Base-by-base conservation (phyloP, 2,113 vertebrate species). In the Cheilinus undulatus region DNA sequence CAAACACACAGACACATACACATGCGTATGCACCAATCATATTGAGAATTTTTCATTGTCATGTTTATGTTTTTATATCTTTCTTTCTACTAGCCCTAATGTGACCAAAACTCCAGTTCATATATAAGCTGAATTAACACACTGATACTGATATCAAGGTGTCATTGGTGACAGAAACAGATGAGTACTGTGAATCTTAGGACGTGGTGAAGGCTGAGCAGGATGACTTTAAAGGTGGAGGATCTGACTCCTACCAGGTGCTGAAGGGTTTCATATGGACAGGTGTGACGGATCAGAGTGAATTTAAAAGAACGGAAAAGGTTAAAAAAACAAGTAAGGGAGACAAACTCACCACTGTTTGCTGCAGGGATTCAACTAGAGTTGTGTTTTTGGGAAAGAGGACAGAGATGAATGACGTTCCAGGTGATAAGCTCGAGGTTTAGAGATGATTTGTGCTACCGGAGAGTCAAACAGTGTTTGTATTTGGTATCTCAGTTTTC, bases 61-160 rank as follows among this genome's bases (percentile, higher is more conserved):
- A 49, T 70, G 32, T 66, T 78, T 48, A 68, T 0, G 48, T 51
- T 48, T 71, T 4, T 43, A 9, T 49, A 40, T 43, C 6, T 65
- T 69, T 62, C 20, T 53, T 28, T 51, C 19, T 48, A 46, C 27
- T 19, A 80, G 26, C 61, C 73, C 28, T 27, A 64, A 74, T 61
- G 60, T 43, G 64, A 88, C 59, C 86, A 84, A 86, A 82, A 7
- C 8, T 2, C 20, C 17, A 26, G 0, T 32, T 68, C 50, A 32
- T 63, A 26, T 30, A 27, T 19, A 34, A 42, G 51, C 36, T 61
- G 32, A 24, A 61, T 54, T 64, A 19, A 32, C 6, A 23, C 27
- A 49, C 19, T 32, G n/a, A 22, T 32, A 24, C 30, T 45, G 32
- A 45, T 22, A 15, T 30, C 56, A 42, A 42, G 14, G 14, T 20